Conservation (phyloP, 2,888 invertebrate genomes). For the Anthrax anthrax region DNA sequence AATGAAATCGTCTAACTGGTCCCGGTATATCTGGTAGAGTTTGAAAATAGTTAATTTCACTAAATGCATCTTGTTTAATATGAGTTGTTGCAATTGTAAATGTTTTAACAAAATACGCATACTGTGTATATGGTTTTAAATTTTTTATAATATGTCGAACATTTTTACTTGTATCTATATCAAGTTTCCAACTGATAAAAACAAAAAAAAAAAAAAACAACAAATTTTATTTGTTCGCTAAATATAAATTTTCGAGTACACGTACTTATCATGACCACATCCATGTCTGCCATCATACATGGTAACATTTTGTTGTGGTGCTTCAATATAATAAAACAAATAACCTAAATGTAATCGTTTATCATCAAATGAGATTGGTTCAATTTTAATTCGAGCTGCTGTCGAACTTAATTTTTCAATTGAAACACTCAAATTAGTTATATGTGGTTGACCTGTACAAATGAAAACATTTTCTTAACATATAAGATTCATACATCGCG, state of each 20-base stretch:
- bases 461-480: too few relatives aligned
- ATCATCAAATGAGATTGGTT: conserved; percentile 48
- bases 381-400: conserved; percentile 41
- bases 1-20: conserved; percentile 22
- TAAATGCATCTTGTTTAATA: conserved; percentile 55
- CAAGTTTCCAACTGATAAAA: conserved; percentile 50
- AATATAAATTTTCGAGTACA: neutral
- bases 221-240: neutral
- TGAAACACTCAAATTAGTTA: conserved; percentile 19
- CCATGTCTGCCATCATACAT: conserved; percentile 82
- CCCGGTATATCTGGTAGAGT: conserved; percentile 38
- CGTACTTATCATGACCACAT: conserved; percentile 64
- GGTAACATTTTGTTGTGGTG: conserved; percentile 58
- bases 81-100: conserved; percentile 66
- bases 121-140: conserved; percentile 78
- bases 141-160: conserved; percentile 44
- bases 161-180: conserved; percentile 28
- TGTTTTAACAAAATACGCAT: conserved; percentile 88
- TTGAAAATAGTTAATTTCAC: conserved; percentile 68
- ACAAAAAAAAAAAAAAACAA: neutral
- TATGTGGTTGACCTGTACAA: conserved; percentile 1
- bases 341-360: conserved; percentile 75
- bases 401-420: conserved; percentile 29
- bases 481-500: too few relatives aligned
- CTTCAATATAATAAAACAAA: conserved; percentile 69